Evolutionary conservation across 2,113 vertebrate species (phyloP), one percentile per base, ranked within the genome.

Genomic region (Vicugna pacos): DNA sequence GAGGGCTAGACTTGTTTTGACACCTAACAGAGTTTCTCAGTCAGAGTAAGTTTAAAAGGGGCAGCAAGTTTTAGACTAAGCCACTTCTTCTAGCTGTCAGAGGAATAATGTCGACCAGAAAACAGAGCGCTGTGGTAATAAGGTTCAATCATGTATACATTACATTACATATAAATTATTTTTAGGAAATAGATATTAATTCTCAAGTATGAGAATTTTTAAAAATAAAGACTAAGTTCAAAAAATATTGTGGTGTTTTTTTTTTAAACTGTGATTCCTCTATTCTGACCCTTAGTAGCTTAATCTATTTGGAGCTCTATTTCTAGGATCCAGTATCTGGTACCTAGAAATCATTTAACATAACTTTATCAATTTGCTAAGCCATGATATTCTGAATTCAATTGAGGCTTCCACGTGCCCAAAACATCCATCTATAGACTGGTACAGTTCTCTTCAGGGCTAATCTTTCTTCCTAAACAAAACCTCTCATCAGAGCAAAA

Each of bases 341-440:
- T 70, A 38, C 52, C 46, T 64, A 65, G 69, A 86, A 93, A 77
- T 1, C 24, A 89, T 14, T 65, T 87, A 54, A 24, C 5, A 14
- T 52, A 95, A 82, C 4, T 73, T 96, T 35, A 83, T 22, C 22
- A 92, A 75, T 72, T 56, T 86, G 67, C 60, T 94, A 86, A 70
- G 28, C n/a, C 56, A 19, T 28, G 64, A 19, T 65, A 79, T 52
- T 89, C 79, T 91, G 26, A 80, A 48, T 93, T 88, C 54, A 91
- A 30, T 30, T 88, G 56, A 48, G 56, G 69, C 30, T 84, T 77
- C 72, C 58, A 91, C 9, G 65, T 73, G 17, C 30, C 20, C 13
- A 35, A 88, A 93, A 89, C 7, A 73, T 22, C 6, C 54, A 58
- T 77, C 26, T 82, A 52, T 17, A 87, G 42, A 82, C 0, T 85